A percentile compares a stretch with the other conserved stretches of the same genome.
Evolutionary conservation across 1,140 invertebrate genomes (phyloP).

Genomic region (Oedothorax gibbosus): DNA sequence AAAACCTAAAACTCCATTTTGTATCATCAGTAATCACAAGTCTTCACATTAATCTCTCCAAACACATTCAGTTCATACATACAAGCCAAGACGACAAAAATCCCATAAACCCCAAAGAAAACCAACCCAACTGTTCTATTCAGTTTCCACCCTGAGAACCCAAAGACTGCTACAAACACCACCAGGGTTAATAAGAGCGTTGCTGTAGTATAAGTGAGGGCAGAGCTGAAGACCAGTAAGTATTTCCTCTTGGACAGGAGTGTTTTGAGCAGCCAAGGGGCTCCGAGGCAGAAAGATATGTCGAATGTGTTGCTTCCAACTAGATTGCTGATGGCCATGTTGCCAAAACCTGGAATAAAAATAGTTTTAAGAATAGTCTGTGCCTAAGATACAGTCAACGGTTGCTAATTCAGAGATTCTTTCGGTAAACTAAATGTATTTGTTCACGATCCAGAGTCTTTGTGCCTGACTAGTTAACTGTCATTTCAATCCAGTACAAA

Average conservation of each 20-base stretch:
- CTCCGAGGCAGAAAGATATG: conserved; percentile 81
- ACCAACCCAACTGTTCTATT: conserved; percentile 59
- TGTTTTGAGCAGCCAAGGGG: conserved; percentile 84
- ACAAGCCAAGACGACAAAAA: conserved; percentile 51
- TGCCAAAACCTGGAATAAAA: conserved; percentile 63
- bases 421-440: too few species aligned
- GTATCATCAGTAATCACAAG: conserved; percentile 15
- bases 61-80: conserved; percentile 61
- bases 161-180: conserved; percentile 55
- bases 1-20: background rate
- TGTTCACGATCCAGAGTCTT: too few species aligned
- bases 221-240: conserved; percentile 59
- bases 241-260: conserved; percentile 29
- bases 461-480: too few species aligned
- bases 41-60: conserved; percentile 47
- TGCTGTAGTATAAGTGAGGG: conserved; percentile 62
- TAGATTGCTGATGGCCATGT: conserved; percentile 86
- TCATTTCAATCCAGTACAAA: too few species aligned
- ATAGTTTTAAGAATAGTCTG: too few species aligned
- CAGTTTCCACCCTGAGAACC: conserved; percentile 58
- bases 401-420: too few species aligned
- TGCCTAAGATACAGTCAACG: too few species aligned
- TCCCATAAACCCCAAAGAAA: conserved; percentile 52
- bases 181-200: conserved; percentile 62
- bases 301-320: conserved; percentile 86